These are phyloP conservation scores for Passer domesticus DNA, from an alignment of 2,113 vertebrate species.

Conservation along the genomic window DNA sequence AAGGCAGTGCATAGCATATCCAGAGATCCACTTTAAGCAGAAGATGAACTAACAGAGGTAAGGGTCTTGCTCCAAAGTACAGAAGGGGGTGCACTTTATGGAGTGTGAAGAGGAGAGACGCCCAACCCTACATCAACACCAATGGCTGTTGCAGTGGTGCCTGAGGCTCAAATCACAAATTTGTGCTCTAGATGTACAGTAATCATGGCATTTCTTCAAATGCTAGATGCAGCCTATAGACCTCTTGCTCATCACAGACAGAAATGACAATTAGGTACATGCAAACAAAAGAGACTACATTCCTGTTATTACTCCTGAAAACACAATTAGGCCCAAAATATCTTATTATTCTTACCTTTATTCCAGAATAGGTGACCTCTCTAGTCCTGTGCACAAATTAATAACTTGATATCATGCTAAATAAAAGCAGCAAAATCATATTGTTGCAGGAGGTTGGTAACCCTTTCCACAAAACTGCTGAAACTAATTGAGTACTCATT, in stretches of 20 bases:
- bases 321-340: background rate
- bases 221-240: background rate
- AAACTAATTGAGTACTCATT: background rate
- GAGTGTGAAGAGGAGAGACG: background rate
- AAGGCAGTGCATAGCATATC: background rate
- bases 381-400: background rate
- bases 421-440: background rate
- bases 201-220: background rate
- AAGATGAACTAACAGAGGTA: background rate
- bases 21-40: background rate
- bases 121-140: background rate
- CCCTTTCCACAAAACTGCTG: background rate
- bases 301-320: background rate
- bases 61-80: background rate
- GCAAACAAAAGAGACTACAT: background rate
- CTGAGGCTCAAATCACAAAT: background rate
- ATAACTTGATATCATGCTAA: background rate
- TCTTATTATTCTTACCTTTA: background rate
- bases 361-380: background rate
- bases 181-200: background rate
- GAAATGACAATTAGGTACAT: background rate
- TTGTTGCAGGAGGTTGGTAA: background rate
- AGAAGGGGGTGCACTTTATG: background rate
- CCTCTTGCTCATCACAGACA: background rate
- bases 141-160: background rate